A percentile compares a stretch with the other conserved stretches of the same genome.
Conservation (phyloP, 2,113 vertebrate species). For the Pholis gunnellus region DNA sequence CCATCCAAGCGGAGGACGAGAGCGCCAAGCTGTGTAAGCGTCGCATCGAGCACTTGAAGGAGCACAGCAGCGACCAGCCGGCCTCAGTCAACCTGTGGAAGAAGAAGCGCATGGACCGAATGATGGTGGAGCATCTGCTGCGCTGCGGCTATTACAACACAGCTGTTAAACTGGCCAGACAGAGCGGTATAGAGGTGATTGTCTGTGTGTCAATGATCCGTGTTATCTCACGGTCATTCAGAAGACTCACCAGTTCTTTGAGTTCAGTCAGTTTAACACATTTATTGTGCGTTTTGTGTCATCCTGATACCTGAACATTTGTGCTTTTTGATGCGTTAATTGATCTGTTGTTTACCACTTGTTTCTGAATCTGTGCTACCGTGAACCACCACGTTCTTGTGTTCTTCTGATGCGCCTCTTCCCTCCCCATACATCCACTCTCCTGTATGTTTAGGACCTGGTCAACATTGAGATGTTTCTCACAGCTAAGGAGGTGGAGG, state of each 20-base stretch:
- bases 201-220: not conserved
- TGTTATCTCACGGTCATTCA: not conserved
- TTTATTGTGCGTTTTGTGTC: not conserved
- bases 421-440: not conserved
- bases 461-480: conserved; percentile 99
- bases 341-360: not conserved
- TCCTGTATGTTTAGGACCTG: conserved; percentile 86
- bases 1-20: conserved; percentile 98
- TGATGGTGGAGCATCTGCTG: conserved; percentile 98
- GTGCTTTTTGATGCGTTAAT: not conserved
- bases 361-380: not conserved
- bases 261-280: not conserved
- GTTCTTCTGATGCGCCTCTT: not conserved
- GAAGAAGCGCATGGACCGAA: conserved; percentile 98
- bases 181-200: conserved; percentile 96
- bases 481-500: conserved; percentile 98
- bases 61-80: conserved; percentile 96
- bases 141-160: conserved; percentile 99
- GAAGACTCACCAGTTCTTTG: not conserved
- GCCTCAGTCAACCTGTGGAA: conserved; percentile 96
- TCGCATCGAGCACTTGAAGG: conserved; percentile 96
- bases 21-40: conserved; percentile 98
- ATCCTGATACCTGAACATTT: not conserved
- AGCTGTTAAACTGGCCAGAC: conserved; percentile 94
- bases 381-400: not conserved